Evolutionary conservation across 1,140 invertebrate species (phyloP).

Genomic region (Sycophaga agraensis): DNA sequence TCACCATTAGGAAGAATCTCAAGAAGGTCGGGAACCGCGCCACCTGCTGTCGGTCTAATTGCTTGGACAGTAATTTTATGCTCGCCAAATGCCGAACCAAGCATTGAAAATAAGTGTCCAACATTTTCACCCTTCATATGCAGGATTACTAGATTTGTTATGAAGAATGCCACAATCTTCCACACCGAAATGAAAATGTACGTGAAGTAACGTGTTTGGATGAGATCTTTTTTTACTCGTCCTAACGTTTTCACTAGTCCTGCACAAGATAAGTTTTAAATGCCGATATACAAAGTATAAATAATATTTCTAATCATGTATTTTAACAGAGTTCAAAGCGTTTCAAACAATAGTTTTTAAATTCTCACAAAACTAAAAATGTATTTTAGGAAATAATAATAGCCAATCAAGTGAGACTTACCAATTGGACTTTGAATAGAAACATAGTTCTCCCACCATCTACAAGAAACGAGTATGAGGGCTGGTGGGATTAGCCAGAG

Average conservation of each 20-base stretch:
- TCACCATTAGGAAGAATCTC: conserved; percentile 73
- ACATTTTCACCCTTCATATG: conserved; percentile 76
- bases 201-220: conserved; percentile 80
- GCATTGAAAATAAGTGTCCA: conserved; percentile 75
- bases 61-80: conserved; percentile 80
- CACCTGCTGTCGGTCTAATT: conserved; percentile 57
- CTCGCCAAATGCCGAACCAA: conserved; percentile 72
- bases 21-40: conserved; percentile 70
- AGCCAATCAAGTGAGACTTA: too few relatives aligned
- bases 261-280: conserved; percentile 47
- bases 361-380: too few relatives aligned
- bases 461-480: conserved; percentile 81
- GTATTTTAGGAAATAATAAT: too few relatives aligned
- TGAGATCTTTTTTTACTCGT: conserved; percentile 79
- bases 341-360: too few relatives aligned
- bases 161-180: conserved; percentile 82
- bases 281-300: too few relatives aligned
- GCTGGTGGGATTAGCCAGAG: conserved; percentile 84
- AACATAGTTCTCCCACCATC: conserved; percentile 98
- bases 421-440: conserved; percentile 78
- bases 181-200: conserved; percentile 87
- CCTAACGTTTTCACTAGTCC: conserved; percentile 78
- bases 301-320: too few relatives aligned
- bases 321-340: too few relatives aligned
- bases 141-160: conserved; percentile 71